Evolutionary conservation across 2,888 invertebrate genomes (phyloP).

Genomic region (Acanthosepion pharaonis): DNA sequence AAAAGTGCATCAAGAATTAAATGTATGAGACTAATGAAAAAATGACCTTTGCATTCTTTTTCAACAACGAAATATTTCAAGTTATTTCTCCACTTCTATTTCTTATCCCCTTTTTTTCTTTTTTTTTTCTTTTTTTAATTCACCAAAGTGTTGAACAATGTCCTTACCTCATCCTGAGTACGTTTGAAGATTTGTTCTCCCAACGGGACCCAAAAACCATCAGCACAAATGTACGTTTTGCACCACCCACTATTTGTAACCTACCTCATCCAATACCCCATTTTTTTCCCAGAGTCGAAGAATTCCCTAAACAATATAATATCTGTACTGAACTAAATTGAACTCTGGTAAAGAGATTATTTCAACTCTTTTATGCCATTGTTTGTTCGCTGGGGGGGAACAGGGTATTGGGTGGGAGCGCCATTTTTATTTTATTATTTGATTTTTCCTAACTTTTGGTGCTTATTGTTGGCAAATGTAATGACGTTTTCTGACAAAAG

Average conservation of each 20-base stretch:
- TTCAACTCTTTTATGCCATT: neutral
- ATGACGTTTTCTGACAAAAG: neutral
- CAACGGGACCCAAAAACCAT: neutral
- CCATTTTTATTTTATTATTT: neutral
- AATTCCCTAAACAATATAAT: conserved; percentile 14
- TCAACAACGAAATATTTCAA: neutral
- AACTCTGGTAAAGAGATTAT: conserved; percentile 21
- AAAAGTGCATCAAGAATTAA: neutral
- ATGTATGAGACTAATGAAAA: neutral
- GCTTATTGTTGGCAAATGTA: conserved; percentile 9
- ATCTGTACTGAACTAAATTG: conserved; percentile 33
- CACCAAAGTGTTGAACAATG: neutral
- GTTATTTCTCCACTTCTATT: neutral
- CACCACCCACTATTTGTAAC: neutral
- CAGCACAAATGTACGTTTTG: neutral
- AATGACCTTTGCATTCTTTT: neutral
- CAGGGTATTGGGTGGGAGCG: neutral
- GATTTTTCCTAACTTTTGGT: neutral
- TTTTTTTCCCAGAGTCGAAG: neutral
- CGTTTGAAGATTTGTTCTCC: neutral
- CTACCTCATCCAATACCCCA: too few relatives aligned
- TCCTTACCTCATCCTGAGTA: neutral
- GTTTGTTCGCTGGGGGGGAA: neutral
- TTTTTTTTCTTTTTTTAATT: neutral
- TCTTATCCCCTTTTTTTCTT: neutral